Evolutionary conservation across 2,113 vertebrate genomes (phyloP).

Genomic region (Crotalus helleri): DNA sequence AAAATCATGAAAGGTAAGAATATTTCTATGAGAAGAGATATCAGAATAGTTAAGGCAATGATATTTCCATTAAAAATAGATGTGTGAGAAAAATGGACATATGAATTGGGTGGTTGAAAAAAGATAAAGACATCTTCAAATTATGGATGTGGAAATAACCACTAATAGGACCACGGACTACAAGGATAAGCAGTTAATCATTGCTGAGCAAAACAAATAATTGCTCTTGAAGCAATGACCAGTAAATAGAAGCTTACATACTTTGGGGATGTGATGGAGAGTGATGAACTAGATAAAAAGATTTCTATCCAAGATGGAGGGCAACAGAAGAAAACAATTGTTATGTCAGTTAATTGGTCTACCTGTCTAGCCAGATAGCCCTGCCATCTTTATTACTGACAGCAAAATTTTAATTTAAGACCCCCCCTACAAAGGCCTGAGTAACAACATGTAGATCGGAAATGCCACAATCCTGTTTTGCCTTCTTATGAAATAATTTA

Average conservation of each 20-base stretch:
- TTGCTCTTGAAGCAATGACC: not conserved
- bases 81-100: not conserved
- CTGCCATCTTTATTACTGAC: not conserved
- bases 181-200: not conserved
- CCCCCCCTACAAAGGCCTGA: no score
- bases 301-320: not conserved
- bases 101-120: not conserved
- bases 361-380: not conserved
- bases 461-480: fast-evolving
- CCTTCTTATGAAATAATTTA: not conserved
- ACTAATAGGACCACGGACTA: not conserved
- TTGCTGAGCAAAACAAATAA: not conserved
- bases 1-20: not conserved
- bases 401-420: not conserved
- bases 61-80: not conserved
- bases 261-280: not conserved
- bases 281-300: not conserved
- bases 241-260: not conserved
- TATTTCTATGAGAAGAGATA: not conserved
- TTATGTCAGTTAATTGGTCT: not conserved
- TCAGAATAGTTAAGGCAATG: not conserved
- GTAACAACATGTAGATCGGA: fast-evolving
- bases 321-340: not conserved
- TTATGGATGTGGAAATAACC: not conserved
- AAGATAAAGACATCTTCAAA: not conserved